A percentile compares a stretch with the other conserved stretches of the same genome.
These are phyloP conservation scores for Pentalonia nigronervosa DNA, from an alignment of 1,140 invertebrate species.

Conservation along the genomic window DNA sequence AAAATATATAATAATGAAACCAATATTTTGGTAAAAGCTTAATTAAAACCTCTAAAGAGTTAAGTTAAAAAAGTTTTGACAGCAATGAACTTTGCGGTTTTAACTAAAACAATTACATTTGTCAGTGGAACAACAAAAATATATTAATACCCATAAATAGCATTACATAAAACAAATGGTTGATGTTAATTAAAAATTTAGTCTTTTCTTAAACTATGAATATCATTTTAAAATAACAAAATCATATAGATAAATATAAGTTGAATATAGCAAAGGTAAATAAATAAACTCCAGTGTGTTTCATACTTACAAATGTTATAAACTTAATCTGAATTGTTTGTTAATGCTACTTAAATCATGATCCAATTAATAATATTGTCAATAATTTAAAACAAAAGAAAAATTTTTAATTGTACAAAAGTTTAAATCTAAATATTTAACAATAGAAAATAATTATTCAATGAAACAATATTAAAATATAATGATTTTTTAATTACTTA, in stretches of 20 bases:
- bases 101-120: not conserved
- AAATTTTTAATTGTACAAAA: not conserved
- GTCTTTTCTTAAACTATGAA: not conserved
- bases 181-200: not conserved
- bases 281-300: not conserved
- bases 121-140: not conserved
- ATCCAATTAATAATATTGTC: not conserved
- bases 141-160: not conserved
- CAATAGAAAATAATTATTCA: slow-evolving; percentile 13
- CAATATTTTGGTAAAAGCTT: not conserved
- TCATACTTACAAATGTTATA: not conserved
- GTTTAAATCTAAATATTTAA: not conserved
- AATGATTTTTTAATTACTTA: not conserved
- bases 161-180: not conserved
- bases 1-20: not conserved
- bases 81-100: not conserved
- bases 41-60: not conserved
- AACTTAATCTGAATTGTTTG: not conserved
- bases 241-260: not conserved
- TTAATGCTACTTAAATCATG: not conserved
- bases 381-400: not conserved
- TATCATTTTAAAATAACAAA: not conserved
- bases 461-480: not conserved
- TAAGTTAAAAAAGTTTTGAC: not conserved
- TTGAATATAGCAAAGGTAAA: not conserved